A percentile compares a stretch with the other conserved stretches of the same genome.
Evolutionary conservation across 2,888 invertebrate species (phyloP).

Genomic region (Drosophila mulleri): DNA sequence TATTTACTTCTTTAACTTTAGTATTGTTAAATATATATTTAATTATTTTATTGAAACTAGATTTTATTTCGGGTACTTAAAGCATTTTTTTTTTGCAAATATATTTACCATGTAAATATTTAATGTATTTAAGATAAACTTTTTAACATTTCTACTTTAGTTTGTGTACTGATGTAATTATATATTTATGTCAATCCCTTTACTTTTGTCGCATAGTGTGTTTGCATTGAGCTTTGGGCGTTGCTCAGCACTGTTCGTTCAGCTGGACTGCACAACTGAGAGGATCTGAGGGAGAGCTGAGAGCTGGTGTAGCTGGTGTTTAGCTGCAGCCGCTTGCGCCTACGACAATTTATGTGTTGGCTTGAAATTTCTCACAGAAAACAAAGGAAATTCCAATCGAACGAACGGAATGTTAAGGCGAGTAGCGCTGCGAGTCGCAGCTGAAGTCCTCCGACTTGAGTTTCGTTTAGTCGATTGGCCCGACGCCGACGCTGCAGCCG

Average conservation of each 20-base stretch:
- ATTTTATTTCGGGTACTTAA: no score
- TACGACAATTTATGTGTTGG: slow-evolving; percentile 79
- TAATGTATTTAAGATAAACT: no score
- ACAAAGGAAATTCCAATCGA: slow-evolving; percentile 83
- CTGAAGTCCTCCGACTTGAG: slow-evolving; percentile 3
- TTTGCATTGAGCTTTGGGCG: background rate
- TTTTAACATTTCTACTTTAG: no score
- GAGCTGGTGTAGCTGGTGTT: slow-evolving; percentile 39
- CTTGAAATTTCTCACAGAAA: slow-evolving; percentile 81
- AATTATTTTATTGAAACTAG: no score
- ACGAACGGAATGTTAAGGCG: slow-evolving; percentile 74
- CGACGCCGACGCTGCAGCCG: slow-evolving; percentile 15
- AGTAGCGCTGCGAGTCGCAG: slow-evolving; percentile 57
- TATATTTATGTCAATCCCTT: no score
- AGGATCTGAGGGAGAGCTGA: slow-evolving; percentile 7
- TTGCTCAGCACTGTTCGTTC: background rate
- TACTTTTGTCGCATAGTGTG: background rate
- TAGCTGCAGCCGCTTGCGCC: slow-evolving; percentile 57
- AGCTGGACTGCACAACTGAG: slow-evolving; percentile 8
- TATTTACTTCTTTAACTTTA: no score
- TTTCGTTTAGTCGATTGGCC: slow-evolving; percentile 29
- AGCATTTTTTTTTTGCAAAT: no score
- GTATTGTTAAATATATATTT: no score
- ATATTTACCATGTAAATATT: no score
- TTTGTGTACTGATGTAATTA: no score